Evolutionary conservation across 2,797 vertebrate genomes (phyloP).

Genomic region (Ctenosaura bakeri): DNA sequence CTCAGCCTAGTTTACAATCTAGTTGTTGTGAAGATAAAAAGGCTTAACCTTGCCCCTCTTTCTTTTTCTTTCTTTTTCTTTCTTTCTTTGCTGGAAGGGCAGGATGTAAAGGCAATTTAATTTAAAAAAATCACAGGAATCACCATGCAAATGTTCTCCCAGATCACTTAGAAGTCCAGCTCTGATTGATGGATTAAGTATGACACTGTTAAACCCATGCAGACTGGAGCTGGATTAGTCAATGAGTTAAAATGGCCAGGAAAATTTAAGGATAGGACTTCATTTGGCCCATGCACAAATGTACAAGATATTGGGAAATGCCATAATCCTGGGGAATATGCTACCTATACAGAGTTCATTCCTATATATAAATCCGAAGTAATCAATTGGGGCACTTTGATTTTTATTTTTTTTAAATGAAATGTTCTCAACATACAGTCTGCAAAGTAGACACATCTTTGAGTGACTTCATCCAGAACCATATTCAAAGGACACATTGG

Average conservation of each 20-base stretch:
- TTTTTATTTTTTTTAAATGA: conserved; percentile 26
- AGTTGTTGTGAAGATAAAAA: not conserved
- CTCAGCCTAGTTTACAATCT: not conserved
- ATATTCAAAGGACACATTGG: conserved; percentile 89
- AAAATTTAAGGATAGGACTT: not conserved
- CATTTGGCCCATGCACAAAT: not conserved
- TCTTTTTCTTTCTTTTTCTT: not conserved
- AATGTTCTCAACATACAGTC: conserved; percentile 88
- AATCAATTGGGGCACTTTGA: not conserved
- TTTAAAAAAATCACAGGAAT: not conserved
- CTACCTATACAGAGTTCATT: not conserved
- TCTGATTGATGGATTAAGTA: not conserved
- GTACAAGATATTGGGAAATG: not conserved
- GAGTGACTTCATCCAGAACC: conserved; percentile 95
- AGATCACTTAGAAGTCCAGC: not conserved
- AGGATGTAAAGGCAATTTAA: not conserved
- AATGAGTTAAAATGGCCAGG: not conserved
- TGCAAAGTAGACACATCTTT: conserved; percentile 90
- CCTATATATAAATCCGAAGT: not conserved
- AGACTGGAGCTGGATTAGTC: not conserved
- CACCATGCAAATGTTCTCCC: not conserved
- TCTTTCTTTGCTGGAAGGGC: not conserved
- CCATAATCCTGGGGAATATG: not conserved
- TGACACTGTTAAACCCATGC: not conserved
- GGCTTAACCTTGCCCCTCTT: not conserved